Conservation (phyloP, 1,140 invertebrate genomes). For the Gonioctena quinquepunctata region DNA sequence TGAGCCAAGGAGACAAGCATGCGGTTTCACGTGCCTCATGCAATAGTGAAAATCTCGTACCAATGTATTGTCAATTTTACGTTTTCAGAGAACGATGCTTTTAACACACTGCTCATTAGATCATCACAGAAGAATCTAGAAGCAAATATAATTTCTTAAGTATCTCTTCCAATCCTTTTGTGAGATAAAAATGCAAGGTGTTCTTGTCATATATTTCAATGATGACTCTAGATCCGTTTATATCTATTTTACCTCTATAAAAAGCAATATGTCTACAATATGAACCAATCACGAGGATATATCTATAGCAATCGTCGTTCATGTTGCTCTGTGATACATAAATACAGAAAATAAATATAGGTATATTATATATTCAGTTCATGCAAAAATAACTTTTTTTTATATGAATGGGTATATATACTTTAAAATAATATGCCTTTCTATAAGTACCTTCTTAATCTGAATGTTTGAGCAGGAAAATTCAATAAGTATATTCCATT, state of each 20-base stretch:
- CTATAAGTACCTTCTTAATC: neutral
- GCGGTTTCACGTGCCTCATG: neutral
- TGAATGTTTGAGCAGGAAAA: neutral
- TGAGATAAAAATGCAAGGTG: neutral
- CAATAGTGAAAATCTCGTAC: slow-evolving; percentile 33
- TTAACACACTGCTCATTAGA: slow-evolving; percentile 22
- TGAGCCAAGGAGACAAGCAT: no score
- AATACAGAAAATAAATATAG: neutral
- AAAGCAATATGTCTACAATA: neutral
- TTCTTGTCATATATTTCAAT: neutral
- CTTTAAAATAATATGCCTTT: neutral
- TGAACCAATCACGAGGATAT: neutral
- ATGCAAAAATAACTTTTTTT: neutral
- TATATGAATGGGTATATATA: neutral
- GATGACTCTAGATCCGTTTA: neutral
- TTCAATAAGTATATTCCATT: neutral
- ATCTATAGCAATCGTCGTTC: neutral
- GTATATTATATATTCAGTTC: neutral
- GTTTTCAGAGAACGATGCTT: slow-evolving; percentile 52
- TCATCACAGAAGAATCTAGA: slow-evolving; percentile 7
- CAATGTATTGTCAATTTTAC: slow-evolving; percentile 50
- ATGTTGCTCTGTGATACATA: neutral
- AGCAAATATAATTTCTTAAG: no score
- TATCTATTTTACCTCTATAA: neutral
- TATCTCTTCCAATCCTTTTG: neutral